Evolutionary conservation across 2,113 vertebrate genomes (phyloP).

Genomic region (Hippocampus guttulatus): DNA sequence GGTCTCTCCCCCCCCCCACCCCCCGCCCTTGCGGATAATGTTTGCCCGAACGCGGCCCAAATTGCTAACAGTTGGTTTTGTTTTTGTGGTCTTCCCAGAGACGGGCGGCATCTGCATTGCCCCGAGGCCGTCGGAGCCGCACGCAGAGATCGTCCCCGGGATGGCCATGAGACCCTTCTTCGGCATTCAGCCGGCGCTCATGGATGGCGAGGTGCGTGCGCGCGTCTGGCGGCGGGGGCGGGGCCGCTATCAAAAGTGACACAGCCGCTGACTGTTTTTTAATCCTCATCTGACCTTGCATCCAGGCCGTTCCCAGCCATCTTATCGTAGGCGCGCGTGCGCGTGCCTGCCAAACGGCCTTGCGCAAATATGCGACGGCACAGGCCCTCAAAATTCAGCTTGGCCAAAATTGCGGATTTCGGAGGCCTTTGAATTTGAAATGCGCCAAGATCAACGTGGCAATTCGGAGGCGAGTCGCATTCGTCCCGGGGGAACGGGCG

Average conservation of each 20-base stretch:
- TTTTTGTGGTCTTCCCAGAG: conserved; percentile 62
- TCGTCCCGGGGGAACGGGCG: too few species aligned
- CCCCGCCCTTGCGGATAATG: conserved; percentile 47
- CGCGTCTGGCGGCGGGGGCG: background rate
- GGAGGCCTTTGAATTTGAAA: too few species aligned
- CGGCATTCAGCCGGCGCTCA: conserved; percentile 72
- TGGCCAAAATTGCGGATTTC: too few species aligned
- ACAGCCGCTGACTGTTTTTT: conserved; percentile 55
- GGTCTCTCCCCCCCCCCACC: conserved; percentile 36
- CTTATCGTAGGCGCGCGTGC: background rate
- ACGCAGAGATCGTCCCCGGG: conserved; percentile 75
- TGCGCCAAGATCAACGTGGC: too few species aligned
- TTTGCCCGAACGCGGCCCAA: conserved; percentile 30
- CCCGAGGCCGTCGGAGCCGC: conserved; percentile 70
- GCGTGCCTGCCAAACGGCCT: background rate
- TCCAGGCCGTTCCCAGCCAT: conserved; percentile 1
- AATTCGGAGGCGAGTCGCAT: too few species aligned
- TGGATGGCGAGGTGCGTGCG: conserved; percentile 72
- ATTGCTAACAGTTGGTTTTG: background rate
- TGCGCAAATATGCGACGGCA: conserved; percentile 26
- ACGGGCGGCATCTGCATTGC: conserved; percentile 80
- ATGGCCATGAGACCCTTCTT: conserved; percentile 82
- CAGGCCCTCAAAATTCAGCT: background rate
- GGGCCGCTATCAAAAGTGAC: conserved; percentile 51
- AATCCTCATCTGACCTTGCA: conserved; percentile 51